Percentiles rank a stretch among this genome's conserved stretches.
Evolutionary conservation across 2,888 invertebrate species (phyloP).

Genomic region (Epinotia nisella): DNA sequence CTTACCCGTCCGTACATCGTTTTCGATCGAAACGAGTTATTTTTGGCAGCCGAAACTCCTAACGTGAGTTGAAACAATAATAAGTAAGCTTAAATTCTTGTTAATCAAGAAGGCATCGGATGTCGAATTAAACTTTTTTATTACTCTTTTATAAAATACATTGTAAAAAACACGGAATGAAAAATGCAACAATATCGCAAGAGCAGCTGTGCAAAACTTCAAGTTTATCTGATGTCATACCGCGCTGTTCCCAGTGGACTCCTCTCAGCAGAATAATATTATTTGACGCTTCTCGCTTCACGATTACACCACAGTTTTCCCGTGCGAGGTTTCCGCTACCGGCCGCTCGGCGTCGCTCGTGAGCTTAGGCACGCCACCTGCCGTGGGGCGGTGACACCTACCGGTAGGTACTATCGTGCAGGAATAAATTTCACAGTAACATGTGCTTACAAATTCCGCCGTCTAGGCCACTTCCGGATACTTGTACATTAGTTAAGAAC

Average conservation of each 20-base stretch:
- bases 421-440: slow-evolving; percentile 55
- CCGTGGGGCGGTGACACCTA: slow-evolving; percentile 57
- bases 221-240: slow-evolving; percentile 30
- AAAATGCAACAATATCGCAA: slow-evolving; percentile 16
- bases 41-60: slow-evolving; percentile 50
- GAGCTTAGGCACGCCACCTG: slow-evolving; percentile 61
- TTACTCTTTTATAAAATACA: not conserved
- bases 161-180: slow-evolving; percentile 1
- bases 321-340: slow-evolving; percentile 6
- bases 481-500: slow-evolving; percentile 58
- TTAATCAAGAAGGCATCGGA: slow-evolving; percentile 7
- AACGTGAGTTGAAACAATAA: slow-evolving; percentile 40
- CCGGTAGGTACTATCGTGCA: slow-evolving; percentile 35
- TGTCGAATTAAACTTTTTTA: not conserved
- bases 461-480: slow-evolving; percentile 59
- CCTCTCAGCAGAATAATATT: slow-evolving; percentile 18
- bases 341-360: slow-evolving; percentile 25
- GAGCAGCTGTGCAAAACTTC: slow-evolving; percentile 28
- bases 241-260: slow-evolving; percentile 19
- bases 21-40: slow-evolving; percentile 50
- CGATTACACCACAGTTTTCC: slow-evolving; percentile 19
- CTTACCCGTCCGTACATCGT: slow-evolving; percentile 52
- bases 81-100: slow-evolving; percentile 39
- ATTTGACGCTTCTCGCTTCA: slow-evolving; percentile 15
- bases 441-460: slow-evolving; percentile 56